A percentile compares a stretch with the other conserved stretches of the same genome.
These are phyloP conservation scores for Nibea coibor DNA, from an alignment of 2,113 vertebrate genomes.

Conservation along the genomic window DNA sequence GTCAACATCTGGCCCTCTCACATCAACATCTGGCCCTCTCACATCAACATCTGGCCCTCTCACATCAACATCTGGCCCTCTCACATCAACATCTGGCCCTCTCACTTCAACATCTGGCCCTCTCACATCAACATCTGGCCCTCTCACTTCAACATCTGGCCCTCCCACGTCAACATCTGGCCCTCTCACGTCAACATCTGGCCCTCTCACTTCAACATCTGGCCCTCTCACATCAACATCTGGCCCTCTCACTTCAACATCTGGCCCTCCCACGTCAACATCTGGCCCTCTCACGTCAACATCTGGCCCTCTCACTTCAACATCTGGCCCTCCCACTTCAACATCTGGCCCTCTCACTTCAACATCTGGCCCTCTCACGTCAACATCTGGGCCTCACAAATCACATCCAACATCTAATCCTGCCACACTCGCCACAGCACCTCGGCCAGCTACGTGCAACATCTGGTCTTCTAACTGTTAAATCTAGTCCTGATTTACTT, in stretches of 20 bases:
- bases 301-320: background rate
- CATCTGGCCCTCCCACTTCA: background rate
- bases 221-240: too few relatives aligned
- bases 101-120: background rate
- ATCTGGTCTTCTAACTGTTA: too few relatives aligned
- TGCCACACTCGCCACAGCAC: too few relatives aligned
- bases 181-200: too few relatives aligned
- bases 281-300: background rate
- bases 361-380: rapidly evolving
- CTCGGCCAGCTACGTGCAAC: too few relatives aligned
- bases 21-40: too few relatives aligned
- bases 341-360: background rate
- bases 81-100: background rate
- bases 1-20: too few relatives aligned
- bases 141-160: background rate
- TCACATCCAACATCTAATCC: too few relatives aligned
- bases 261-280: background rate
- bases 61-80: background rate
- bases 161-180: too few relatives aligned
- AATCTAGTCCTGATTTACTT: too few relatives aligned
- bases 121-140: background rate
- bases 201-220: too few relatives aligned
- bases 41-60: too few relatives aligned
- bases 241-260: background rate
- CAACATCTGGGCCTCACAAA: background rate